Percentiles rank a stretch among this genome's conserved stretches.
These are phyloP conservation scores for Willisornis vidua DNA, from an alignment of 2,113 vertebrate genomes.

Conservation along the genomic window DNA sequence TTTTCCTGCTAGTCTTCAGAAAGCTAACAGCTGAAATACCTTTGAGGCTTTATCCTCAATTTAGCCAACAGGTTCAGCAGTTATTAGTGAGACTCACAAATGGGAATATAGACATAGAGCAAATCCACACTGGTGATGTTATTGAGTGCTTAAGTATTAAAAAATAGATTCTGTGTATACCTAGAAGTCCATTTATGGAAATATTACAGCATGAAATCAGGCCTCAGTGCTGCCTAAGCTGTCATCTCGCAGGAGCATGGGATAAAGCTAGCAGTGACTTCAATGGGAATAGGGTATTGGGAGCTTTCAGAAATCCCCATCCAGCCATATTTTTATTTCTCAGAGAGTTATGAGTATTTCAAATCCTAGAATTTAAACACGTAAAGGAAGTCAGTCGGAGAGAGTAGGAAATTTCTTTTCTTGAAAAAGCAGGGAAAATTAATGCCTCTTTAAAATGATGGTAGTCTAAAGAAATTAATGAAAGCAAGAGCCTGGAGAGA, in stretches of 20 bases:
- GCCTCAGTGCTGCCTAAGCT: not conserved
- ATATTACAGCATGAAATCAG: not conserved
- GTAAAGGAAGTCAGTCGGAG: not conserved
- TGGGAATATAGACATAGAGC: not conserved
- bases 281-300: not conserved
- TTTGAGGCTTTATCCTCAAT: conserved; percentile 38
- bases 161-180: conserved; percentile 19
- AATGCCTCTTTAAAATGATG: not conserved
- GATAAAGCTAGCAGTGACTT: not conserved
- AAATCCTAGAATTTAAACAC: not conserved
- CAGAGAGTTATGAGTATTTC: not conserved
- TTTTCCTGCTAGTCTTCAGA: not conserved
- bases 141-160: conserved; percentile 1
- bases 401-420: not conserved
- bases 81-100: conserved; percentile 20
- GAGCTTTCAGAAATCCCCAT: conserved; percentile 25
- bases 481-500: not conserved
- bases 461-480: not conserved
- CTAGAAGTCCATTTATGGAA: not conserved
- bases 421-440: not conserved
- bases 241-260: not conserved
- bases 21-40: conserved; percentile 10
- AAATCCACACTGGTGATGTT: conserved; percentile 10
- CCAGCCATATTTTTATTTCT: conserved; percentile 4
- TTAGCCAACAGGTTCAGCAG: conserved; percentile 14